Conservation (phyloP, 2,113 vertebrate genomes). For the Nothobranchius furzeri region DNA sequence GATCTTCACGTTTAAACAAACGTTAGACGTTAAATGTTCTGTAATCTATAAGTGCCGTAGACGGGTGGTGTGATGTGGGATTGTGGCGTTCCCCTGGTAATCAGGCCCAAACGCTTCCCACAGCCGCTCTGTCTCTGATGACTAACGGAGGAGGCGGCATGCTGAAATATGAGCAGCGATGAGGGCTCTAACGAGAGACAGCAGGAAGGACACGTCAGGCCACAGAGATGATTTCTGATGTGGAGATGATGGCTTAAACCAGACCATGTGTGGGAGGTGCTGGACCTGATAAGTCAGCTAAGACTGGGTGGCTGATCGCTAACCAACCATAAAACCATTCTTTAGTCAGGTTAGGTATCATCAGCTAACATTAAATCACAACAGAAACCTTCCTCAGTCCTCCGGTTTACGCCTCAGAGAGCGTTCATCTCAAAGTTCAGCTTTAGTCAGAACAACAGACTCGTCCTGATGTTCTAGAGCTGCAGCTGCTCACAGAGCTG, state of each 20-base stretch:
- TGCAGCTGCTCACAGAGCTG: too few species aligned
- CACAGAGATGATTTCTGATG: constrained; percentile 68
- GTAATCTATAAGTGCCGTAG: constrained; percentile 2
- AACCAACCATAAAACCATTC: constrained; percentile 22
- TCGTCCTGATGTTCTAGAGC: too few species aligned
- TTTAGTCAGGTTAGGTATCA: constrained; percentile 17
- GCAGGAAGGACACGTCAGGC: constrained; percentile 55
- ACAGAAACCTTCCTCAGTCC: constrained; percentile 23
- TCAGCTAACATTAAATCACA: too few species aligned
- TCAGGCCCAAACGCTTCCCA: constrained; percentile 59
- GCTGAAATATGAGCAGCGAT: constrained; percentile 71
- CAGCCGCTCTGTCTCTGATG: constrained; percentile 23
- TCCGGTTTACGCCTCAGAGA: constrained; percentile 22
- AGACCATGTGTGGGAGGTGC: constrained; percentile 63
- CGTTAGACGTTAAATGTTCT: neutral
- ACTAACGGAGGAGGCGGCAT: constrained; percentile 43
- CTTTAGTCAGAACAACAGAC: neutral
- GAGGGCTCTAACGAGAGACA: constrained; percentile 68
- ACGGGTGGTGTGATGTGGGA: constrained; percentile 30
- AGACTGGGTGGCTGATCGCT: constrained; percentile 12
- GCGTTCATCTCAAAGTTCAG: constrained; percentile 14
- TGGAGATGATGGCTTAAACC: constrained; percentile 71
- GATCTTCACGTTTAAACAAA: constrained; percentile 50
- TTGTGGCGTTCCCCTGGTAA: constrained; percentile 42
- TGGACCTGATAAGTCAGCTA: constrained; percentile 27